Evolutionary conservation across 2,888 invertebrate genomes (phyloP).

Genomic region (Amphipoea oculea): DNA sequence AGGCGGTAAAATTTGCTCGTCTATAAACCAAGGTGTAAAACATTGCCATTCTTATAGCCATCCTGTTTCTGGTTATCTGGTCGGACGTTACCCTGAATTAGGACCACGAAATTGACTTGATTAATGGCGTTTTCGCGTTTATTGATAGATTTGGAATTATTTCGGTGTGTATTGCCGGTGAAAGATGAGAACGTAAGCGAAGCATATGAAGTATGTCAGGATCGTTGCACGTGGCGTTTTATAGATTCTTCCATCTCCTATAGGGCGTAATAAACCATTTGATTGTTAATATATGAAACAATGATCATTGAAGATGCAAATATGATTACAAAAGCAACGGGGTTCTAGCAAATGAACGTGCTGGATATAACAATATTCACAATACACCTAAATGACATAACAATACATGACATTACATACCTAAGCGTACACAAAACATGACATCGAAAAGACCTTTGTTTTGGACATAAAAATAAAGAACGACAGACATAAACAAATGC

Average conservation of each 20-base stretch:
- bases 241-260: not conserved
- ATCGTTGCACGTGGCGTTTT: not conserved
- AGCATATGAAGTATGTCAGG: not conserved
- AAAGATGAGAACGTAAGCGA: not conserved
- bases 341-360: not conserved
- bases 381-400: constrained; percentile 19
- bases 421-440: constrained; percentile 16
- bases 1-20: constrained; percentile 43
- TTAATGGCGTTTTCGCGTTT: constrained; percentile 12
- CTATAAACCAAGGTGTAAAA: constrained; percentile 52
- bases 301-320: not conserved
- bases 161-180: not conserved
- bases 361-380: not conserved
- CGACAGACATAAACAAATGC: constrained; percentile 37
- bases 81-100: constrained; percentile 23
- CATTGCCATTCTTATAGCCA: constrained; percentile 45
- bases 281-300: not conserved
- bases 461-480: constrained; percentile 38
- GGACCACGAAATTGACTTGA: constrained; percentile 16
- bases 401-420: constrained; percentile 6
- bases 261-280: no score
- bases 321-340: not conserved
- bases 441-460: constrained; percentile 41
- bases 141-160: constrained; percentile 4
- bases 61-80: constrained; percentile 41